Evolutionary conservation across 2,888 invertebrate genomes (phyloP).

Genomic region (Iphiclides podalirius): DNA sequence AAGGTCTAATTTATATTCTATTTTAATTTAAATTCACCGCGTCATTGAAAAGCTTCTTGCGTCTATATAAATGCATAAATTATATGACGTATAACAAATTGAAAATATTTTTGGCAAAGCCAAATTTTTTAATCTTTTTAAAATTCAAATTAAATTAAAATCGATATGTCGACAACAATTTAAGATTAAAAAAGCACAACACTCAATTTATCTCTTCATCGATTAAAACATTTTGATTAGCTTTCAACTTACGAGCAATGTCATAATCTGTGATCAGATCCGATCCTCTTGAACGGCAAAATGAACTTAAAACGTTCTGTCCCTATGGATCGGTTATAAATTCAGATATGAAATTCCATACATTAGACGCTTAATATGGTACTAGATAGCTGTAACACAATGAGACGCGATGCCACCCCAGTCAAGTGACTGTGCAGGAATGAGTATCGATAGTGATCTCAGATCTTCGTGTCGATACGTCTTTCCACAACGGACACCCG

Average conservation of each 20-base stretch:
- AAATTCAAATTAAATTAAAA: constrained; percentile 7
- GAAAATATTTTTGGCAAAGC: no score
- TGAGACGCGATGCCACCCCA: constrained; percentile 75
- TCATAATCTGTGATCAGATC: constrained; percentile 63
- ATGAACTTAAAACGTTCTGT: constrained; percentile 52
- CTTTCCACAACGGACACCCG: constrained; percentile 67
- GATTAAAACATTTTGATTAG: constrained; percentile 80
- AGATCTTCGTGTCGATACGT: constrained; percentile 72
- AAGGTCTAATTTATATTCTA: constrained; percentile 2
- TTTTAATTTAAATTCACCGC: neutral
- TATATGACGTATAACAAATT: no score
- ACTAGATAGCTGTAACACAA: constrained; percentile 70
- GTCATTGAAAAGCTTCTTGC: no score
- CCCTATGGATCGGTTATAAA: constrained; percentile 52
- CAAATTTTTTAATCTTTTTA: neutral
- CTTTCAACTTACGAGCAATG: constrained; percentile 77
- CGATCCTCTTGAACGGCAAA: constrained; percentile 67
- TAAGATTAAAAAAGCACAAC: constrained; percentile 43
- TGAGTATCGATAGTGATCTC: constrained; percentile 66
- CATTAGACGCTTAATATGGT: constrained; percentile 74
- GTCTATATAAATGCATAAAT: no score
- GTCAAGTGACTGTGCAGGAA: constrained; percentile 77
- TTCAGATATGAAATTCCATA: constrained; percentile 75
- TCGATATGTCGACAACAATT: constrained; percentile 40
- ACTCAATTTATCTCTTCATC: constrained; percentile 74